These are phyloP conservation scores for Xestobium rufovillosum DNA, from an alignment of 2,888 invertebrate species.

Conservation along the genomic window DNA sequence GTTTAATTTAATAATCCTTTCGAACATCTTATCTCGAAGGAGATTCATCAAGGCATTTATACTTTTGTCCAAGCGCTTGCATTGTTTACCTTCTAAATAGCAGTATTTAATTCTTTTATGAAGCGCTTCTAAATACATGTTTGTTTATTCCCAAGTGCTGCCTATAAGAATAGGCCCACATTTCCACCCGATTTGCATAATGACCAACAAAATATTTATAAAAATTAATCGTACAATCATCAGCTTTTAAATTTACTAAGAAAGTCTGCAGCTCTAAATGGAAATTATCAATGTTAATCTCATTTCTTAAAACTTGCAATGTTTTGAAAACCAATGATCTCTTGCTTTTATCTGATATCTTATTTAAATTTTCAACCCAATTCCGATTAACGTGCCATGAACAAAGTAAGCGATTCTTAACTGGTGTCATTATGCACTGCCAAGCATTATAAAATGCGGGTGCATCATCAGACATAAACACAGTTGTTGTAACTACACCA, in stretches of 20 bases:
- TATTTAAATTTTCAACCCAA: conserved; percentile 11
- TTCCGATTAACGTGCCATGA: no score
- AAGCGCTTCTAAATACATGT: no score
- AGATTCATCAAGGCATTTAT: no score
- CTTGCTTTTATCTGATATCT: no score
- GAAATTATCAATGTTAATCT: conserved; percentile 11
- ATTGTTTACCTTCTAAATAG: no score
- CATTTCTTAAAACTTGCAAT: conserved; percentile 14
- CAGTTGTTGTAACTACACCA: conserved; percentile 6
- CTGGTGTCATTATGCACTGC: conserved; percentile 9
- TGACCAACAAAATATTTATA: conserved; percentile 10
- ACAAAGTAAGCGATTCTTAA: conserved; percentile 3
- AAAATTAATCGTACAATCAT: conserved; percentile 14
- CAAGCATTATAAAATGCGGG: conserved; percentile 15
- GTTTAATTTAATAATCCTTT: no score
- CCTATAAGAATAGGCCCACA: conserved; percentile 17
- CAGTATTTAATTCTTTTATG: no score
- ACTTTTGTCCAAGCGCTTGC: no score
- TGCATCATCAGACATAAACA: no score
- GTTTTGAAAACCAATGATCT: conserved; percentile 12
- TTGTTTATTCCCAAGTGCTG: no score
- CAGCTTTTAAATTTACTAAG: conserved; percentile 5
- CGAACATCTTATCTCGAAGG: no score
- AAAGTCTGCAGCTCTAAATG: conserved; percentile 9
- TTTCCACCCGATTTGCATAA: conserved; percentile 8